phyloP scores from a whole-genome alignment of 2,113 vertebrate species.

The Hemicordylus capensis region DNA sequence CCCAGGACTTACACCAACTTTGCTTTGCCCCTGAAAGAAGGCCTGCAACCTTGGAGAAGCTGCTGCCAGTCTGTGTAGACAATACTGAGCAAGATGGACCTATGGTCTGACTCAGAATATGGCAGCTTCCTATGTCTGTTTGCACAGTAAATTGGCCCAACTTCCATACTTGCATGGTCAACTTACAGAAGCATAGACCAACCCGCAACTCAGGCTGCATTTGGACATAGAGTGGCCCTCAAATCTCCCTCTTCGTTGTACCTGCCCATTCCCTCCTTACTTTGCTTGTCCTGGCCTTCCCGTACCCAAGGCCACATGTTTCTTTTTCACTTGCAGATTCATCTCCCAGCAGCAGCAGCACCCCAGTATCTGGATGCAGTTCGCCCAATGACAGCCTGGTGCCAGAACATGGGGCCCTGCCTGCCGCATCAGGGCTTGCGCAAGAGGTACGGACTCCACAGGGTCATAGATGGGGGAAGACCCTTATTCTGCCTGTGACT shows the following conservation, averaged over 20 bases:
- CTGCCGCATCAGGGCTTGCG: conserved; percentile 54
- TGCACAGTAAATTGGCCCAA: not conserved
- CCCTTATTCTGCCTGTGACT: not conserved
- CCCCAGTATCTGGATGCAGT: conserved; percentile 88
- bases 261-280: not conserved
- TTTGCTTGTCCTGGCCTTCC: not conserved
- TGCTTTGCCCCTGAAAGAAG: no score
- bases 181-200: no score
- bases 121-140: no score
- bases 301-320: accelerated
- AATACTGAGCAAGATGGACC: no score
- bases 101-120: no score
- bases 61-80: no score
- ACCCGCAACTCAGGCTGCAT: no score
- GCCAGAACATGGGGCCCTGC: conserved; percentile 76
- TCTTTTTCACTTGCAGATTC: conserved; percentile 77
- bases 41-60: no score
- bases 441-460: conserved; percentile 78
- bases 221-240: not conserved
- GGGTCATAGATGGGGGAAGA: no score
- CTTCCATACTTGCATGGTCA: not conserved
- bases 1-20: no score
- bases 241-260: not conserved
- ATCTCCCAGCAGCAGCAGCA: conserved; percentile 90
- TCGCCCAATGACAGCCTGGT: conserved; percentile 91